Evolutionary conservation across 2,113 vertebrate genomes (phyloP), one percentile per base, ranked within the genome.

Genomic region (Willisornis vidua): DNA sequence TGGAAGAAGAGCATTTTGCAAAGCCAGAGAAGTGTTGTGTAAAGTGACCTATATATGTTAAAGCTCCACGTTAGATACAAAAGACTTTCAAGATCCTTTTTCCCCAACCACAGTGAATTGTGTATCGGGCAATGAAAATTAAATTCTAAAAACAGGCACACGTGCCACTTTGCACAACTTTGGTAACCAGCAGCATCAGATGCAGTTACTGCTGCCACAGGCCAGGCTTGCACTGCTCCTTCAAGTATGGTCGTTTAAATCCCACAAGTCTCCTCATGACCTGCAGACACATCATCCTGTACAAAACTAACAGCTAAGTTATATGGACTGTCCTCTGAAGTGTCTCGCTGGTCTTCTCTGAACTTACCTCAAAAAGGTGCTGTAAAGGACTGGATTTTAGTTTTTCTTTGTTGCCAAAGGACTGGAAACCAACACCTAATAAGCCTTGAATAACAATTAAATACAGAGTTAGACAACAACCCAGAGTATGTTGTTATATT

Each of bases 331-430:
- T n/a, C 23, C 63, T 70, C 55, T 72, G 37, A 93, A 63, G 49
- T 29, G 7, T 51, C 72, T 48, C 72, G 25, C 12, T 72, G 39
- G 35, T 29, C 84, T 68, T 92, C 45, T 61, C 67, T 81, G 79
- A 91, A 97, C 98, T 98, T 96, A 99, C 99, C 96, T 99, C 98
- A 97, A 99, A 99, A 85, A 99, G 98, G 94, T 99, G 99, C 85
- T 99, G 98, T 71, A 99, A 96, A 39, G 99, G 98, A 96, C 98
- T 99, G 58, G 97, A 97, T 93, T 98, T 98, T 26, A 99, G 97
- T 90, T 99, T 98, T 95, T 99, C 98, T 95, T 98, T 93, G 86
- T 96, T 98, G 43, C 99, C 99, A 97, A 99, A 99, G 14, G 95
- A 94, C 1, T 97, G 98, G 91, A 99, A 99, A 58, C 99, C 99